Base-by-base conservation (phyloP, 2,797 vertebrate species). In the Lithobates sylvaticus region DNA sequence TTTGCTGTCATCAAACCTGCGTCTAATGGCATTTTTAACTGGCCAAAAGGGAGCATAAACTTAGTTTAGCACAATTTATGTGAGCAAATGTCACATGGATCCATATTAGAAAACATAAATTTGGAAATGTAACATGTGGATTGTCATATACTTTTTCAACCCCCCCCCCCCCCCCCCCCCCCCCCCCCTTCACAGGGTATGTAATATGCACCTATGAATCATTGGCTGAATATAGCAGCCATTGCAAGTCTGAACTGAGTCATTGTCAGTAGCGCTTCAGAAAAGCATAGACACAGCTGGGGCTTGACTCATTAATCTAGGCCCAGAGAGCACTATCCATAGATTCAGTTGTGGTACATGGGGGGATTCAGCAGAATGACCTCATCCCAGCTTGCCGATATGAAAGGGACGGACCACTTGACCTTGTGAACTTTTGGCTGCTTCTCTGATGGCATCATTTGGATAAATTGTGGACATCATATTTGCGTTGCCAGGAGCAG, bases 321-420 rank as follows among this genome's bases (percentile, higher is more conserved):
- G 47, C 77, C 18, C 44, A 54, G 50, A 36, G 27, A 64, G 50
- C 26, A 15, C 26, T n/a, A 39, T 34, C 39, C 18, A 50, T 39
- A n/a, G 73, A 78, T 77, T 50, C 71, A 36, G 29, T 68, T 75
- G 58, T 68, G 64, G 70, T 61, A 13, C 69, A 26, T 29, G 36
- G 79, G 79, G 68, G 68, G 70, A 74, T 32, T 8, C 54, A 13
- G 23, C 44, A 68, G 10, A 58, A 81, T 85, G 84, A 85, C 42
- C 77, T 85, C 84, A 85, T 81, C 42, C 84, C 61, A 69, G 71
- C 71, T 67, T 39, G 27, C 27, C 23, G 7, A 34, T 58, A 69
- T 85, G 54, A 75, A 69, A 54, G 84, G 84, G 84, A 67, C 70
- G 76, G 76, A 74, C 69, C 69, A 23, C 42, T 39, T 79, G 76